These are phyloP conservation scores for Drosophila merina DNA, from an alignment of 2,888 invertebrate species.

Conservation along the genomic window DNA sequence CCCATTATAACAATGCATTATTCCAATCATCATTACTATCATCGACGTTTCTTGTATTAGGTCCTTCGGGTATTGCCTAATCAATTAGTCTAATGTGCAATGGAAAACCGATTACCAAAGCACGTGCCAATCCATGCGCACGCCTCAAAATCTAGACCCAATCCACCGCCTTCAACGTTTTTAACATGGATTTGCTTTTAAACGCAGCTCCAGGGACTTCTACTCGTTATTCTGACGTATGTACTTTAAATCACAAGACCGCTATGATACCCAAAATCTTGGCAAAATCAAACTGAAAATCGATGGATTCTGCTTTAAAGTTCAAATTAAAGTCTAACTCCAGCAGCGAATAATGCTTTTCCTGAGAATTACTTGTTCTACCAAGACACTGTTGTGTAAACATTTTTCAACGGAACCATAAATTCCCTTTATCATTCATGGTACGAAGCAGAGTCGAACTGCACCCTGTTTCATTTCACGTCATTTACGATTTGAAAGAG, in stretches of 20 bases:
- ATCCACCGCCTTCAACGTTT: constrained; percentile 27
- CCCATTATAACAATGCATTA: constrained; percentile 23
- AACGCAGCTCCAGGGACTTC: constrained; percentile 31
- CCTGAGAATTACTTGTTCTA: background rate
- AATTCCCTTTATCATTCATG: too few species aligned
- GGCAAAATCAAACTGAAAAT: constrained; percentile 9
- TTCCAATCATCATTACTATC: background rate
- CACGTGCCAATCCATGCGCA: constrained; percentile 19
- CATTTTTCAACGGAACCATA: too few species aligned
- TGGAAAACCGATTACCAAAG: constrained; percentile 42
- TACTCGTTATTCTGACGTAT: constrained; percentile 12
- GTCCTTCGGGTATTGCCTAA: constrained; percentile 31
- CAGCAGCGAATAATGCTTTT: background rate
- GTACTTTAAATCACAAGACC: background rate
- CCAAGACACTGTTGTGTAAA: too few species aligned
- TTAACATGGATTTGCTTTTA: constrained; percentile 67
- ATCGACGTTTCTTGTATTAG: background rate
- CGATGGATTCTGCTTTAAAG: background rate
- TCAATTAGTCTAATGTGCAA: constrained; percentile 51
- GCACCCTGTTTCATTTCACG: too few species aligned
- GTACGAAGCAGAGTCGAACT: too few species aligned
- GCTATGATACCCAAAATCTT: background rate
- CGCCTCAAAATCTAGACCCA: background rate
- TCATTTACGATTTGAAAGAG: too few species aligned
- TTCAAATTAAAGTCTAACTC: background rate